phyloP scores from a whole-genome alignment of 2,797 vertebrate species.

The Cyclura pinguis region DNA sequence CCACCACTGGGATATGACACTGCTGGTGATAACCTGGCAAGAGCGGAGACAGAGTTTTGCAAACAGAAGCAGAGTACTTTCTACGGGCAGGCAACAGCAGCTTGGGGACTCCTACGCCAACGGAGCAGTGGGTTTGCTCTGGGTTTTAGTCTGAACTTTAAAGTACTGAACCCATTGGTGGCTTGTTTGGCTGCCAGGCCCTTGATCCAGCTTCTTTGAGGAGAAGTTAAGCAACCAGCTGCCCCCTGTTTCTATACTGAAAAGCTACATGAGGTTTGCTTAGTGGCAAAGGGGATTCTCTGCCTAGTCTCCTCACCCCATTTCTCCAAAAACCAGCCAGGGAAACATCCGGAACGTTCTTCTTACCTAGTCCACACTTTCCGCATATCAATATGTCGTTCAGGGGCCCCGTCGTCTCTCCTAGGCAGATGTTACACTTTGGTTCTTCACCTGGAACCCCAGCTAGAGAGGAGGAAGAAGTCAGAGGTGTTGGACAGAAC shows the following conservation, averaged over 20 bases:
- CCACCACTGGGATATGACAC: slow-evolving; percentile 91
- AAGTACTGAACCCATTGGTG: neutral
- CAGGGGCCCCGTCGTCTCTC: slow-evolving; percentile 80
- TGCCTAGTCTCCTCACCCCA: neutral
- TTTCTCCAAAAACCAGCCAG: neutral
- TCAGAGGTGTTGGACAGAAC: too few species aligned
- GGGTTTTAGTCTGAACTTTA: neutral
- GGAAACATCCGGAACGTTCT: accelerated
- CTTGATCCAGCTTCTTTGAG: neutral
- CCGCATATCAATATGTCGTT: slow-evolving; percentile 95
- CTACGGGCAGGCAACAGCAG: too few species aligned
- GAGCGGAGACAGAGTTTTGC: neutral
- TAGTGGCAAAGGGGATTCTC: neutral
- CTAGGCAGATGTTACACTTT: slow-evolving; percentile 90
- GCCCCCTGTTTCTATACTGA: neutral
- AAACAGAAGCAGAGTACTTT: too few species aligned
- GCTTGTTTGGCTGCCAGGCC: neutral
- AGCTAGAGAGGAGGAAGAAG: slow-evolving; percentile 74
- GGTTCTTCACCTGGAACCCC: slow-evolving; percentile 94
- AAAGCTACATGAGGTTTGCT: neutral
- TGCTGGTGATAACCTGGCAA: slow-evolving; percentile 92
- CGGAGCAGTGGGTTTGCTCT: too few species aligned
- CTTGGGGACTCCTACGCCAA: neutral
- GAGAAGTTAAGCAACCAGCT: neutral
- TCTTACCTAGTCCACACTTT: slow-evolving; percentile 95